phyloP scores from a whole-genome alignment of 2,113 vertebrate species.

The Crotalus tigris region DNA sequence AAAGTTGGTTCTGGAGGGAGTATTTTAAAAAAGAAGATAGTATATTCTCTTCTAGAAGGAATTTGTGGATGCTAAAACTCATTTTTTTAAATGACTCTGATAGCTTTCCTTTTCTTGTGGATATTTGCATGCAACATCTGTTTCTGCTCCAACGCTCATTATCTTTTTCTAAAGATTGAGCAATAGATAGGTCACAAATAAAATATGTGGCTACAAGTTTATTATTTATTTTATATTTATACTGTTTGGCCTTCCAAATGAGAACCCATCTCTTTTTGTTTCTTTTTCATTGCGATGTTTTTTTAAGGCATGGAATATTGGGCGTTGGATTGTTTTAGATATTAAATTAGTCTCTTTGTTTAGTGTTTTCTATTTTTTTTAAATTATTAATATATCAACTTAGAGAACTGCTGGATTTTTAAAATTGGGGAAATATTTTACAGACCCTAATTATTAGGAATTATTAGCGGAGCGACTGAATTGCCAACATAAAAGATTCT shows the following conservation, averaged over 20 bases:
- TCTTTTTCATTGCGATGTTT: constrained; percentile 39
- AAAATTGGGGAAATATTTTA: constrained; percentile 61
- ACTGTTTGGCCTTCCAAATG: neutral
- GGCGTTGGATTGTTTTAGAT: constrained; percentile 52
- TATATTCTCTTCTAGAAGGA: neutral
- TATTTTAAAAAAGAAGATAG: neutral
- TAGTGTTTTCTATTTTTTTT: constrained; percentile 54
- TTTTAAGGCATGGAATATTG: constrained; percentile 49
- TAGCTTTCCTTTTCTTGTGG: neutral
- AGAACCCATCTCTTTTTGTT: neutral
- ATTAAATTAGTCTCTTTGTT: neutral
- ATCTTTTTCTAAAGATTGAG: constrained; percentile 37
- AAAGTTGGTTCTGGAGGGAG: neutral
- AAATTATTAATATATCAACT: constrained; percentile 58
- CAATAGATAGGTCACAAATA: constrained; percentile 40
- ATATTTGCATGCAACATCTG: constrained; percentile 14
- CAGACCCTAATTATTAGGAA: constrained; percentile 77
- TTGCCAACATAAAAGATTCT: constrained; percentile 77
- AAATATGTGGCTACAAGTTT: constrained; percentile 39
- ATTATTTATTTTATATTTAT: neutral
- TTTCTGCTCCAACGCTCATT: neutral
- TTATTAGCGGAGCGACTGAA: constrained; percentile 80
- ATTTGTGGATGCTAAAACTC: neutral
- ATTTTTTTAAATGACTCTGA: neutral
- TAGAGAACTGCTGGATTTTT: neutral